Evolutionary conservation across 1,140 invertebrate species (phyloP).

Genomic region (Lordiphosa stackelbergi): DNA sequence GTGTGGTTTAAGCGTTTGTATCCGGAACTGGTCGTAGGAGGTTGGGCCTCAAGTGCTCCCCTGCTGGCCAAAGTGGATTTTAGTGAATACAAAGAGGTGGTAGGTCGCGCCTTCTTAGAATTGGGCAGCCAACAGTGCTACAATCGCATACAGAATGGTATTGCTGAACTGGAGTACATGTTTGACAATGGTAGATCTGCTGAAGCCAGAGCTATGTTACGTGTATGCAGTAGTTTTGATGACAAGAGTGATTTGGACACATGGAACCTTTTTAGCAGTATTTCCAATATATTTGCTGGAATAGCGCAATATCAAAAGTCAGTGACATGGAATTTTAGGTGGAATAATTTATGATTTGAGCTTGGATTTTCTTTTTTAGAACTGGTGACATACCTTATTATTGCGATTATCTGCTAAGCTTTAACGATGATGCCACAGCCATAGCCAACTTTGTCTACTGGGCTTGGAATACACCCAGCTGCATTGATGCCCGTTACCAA

Average conservation of each 20-base stretch:
- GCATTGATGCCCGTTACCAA: constrained; percentile 54
- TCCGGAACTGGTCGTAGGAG: constrained; percentile 85
- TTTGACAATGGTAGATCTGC: constrained; percentile 53
- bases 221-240: constrained; percentile 73
- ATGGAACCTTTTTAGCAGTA: constrained; percentile 61
- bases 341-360: not conserved
- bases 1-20: constrained; percentile 87
- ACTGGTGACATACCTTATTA: constrained; percentile 40
- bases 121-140: constrained; percentile 76
- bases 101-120: constrained; percentile 45
- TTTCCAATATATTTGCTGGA: constrained; percentile 64
- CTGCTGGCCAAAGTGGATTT: constrained; percentile 77
- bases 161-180: constrained; percentile 78
- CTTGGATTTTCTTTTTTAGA: constrained; percentile 14
- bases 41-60: constrained; percentile 87
- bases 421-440: constrained; percentile 49
- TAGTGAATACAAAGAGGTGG: constrained; percentile 55
- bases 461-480: constrained; percentile 25
- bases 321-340: not conserved
- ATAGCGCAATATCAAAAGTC: constrained; percentile 65
- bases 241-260: constrained; percentile 65
- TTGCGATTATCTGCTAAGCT: constrained; percentile 51
- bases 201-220: constrained; percentile 65
- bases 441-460: constrained; percentile 61
- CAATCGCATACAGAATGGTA: constrained; percentile 78